Percentiles rank a stretch among this genome's conserved stretches.
These are phyloP conservation scores for Artibeus jamaicensis DNA, from an alignment of 2,797 vertebrate genomes.

Conservation along the genomic window DNA sequence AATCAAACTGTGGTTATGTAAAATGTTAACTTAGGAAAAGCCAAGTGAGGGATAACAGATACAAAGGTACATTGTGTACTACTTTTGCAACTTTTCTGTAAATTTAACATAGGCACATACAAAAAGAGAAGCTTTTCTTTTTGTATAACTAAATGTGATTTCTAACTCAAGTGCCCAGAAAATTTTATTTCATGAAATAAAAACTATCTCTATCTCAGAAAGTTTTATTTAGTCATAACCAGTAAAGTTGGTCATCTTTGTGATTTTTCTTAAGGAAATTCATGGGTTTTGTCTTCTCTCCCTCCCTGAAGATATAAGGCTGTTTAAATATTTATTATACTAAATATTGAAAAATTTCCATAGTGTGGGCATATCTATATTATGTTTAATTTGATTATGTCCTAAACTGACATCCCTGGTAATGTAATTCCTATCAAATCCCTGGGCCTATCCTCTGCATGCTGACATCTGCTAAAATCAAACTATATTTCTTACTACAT, in stretches of 20 bases:
- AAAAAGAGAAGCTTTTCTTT: not conserved
- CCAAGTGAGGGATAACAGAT: not conserved
- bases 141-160: conserved; percentile 6
- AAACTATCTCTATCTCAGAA: not conserved
- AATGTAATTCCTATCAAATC: not conserved
- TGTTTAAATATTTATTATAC: not conserved
- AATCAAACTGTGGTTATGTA: conserved; percentile 16
- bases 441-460: not conserved
- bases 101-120: not conserved
- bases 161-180: not conserved
- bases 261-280: conserved; percentile 27
- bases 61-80: not conserved
- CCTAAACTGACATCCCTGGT: not conserved
- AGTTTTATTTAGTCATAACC: not conserved
- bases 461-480: not conserved
- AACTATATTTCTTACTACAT: not conserved
- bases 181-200: not conserved
- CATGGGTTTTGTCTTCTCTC: not conserved
- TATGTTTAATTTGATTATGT: not conserved
- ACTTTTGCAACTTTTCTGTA: not conserved
- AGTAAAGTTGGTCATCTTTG: not conserved
- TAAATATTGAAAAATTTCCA: not conserved
- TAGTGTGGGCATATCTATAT: not conserved
- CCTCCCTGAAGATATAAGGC: not conserved
- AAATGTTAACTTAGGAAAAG: not conserved